A percentile compares a stretch with the other conserved stretches of the same genome.
These are phyloP conservation scores for Parthenolecanium corni DNA, from an alignment of 2,888 invertebrate genomes.

Conservation along the genomic window DNA sequence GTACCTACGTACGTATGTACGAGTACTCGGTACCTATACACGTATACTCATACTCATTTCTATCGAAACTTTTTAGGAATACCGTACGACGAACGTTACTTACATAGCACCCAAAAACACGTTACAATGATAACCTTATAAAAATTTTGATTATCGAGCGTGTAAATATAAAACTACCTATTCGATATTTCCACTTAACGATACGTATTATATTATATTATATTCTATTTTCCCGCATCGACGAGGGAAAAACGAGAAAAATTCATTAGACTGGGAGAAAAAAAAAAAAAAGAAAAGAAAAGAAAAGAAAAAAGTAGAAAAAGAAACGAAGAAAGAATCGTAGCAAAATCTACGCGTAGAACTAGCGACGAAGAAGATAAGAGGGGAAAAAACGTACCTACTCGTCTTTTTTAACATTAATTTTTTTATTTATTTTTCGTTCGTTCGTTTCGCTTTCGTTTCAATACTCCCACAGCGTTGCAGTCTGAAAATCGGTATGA, in stretches of 20 bases:
- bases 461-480: slow-evolving; percentile 89
- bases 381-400: no score
- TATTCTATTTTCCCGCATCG: not conserved
- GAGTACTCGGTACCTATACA: no score
- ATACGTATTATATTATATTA: not conserved
- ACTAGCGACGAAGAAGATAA: no score
- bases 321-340: not conserved
- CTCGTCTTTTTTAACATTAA: no score
- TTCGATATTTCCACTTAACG: not conserved
- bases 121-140: not conserved
- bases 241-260: not conserved
- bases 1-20: no score
- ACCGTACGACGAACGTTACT: no score
- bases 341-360: no score
- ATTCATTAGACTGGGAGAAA: not conserved
- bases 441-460: not conserved
- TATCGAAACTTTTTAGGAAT: no score
- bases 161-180: not conserved
- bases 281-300: not conserved
- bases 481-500: slow-evolving; percentile 60
- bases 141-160: slow-evolving; percentile 2
- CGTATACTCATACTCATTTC: no score
- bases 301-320: not conserved
- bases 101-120: no score
- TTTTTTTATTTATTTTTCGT: no score